These are phyloP conservation scores for Apamea sordens DNA, from an alignment of 2,888 invertebrate genomes.

Conservation along the genomic window DNA sequence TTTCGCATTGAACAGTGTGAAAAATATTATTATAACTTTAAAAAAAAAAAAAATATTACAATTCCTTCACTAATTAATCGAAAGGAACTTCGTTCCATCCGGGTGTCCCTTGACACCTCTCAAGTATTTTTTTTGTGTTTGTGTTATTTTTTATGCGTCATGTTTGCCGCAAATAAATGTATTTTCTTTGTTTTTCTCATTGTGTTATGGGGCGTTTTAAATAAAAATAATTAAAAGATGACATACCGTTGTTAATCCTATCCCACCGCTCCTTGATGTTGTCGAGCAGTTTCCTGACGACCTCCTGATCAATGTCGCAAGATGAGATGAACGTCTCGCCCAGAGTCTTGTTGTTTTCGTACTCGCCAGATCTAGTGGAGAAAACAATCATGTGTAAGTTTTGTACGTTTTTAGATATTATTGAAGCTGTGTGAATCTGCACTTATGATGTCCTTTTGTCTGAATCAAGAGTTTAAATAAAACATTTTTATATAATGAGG, in stretches of 20 bases:
- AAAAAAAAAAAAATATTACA: no score
- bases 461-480: neutral
- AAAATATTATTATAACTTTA: no score
- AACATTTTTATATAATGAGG: neutral
- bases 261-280: constrained; percentile 97
- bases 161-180: no score
- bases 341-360: constrained; percentile 95
- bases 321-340: constrained; percentile 97
- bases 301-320: constrained; percentile 97
- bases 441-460: neutral
- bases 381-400: neutral
- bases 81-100: no score
- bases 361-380: constrained; percentile 94
- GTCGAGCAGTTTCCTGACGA: constrained; percentile 95
- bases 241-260: constrained; percentile 94
- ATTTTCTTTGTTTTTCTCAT: no score
- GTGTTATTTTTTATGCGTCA: no score
- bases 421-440: neutral
- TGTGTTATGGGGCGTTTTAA: neutral
- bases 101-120: no score
- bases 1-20: no score
- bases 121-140: no score
- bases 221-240: neutral
- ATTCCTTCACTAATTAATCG: no score
- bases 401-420: neutral